These are phyloP conservation scores for Falco punctatus DNA, from an alignment of 2,113 vertebrate species.

Conservation along the genomic window DNA sequence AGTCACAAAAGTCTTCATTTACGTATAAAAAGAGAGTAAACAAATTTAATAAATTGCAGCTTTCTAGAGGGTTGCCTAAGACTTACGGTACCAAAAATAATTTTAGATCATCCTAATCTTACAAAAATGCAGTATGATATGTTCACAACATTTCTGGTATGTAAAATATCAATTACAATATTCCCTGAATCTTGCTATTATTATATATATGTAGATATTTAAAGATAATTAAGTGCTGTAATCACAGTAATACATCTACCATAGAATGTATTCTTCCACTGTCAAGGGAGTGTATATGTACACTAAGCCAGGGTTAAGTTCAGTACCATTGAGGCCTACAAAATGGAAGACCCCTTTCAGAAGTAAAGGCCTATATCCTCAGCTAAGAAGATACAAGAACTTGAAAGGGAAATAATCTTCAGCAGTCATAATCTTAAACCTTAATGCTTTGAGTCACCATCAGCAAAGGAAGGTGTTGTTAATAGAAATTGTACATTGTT, in stretches of 20 bases:
- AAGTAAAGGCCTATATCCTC: not conserved
- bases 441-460: not conserved
- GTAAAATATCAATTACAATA: not conserved
- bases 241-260: not conserved
- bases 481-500: not conserved
- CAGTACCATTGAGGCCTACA: not conserved
- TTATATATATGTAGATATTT: not conserved
- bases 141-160: not conserved
- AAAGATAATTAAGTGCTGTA: not conserved
- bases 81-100: fast-evolving
- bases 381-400: not conserved
- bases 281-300: not conserved
- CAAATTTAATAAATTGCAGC: not conserved
- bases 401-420: not conserved
- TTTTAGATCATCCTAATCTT: not conserved
- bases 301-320: not conserved
- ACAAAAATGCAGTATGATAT: not conserved
- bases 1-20: not conserved
- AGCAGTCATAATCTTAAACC: not conserved
- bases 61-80: not conserved
- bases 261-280: not conserved
- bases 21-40: not conserved
- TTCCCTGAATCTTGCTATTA: not conserved
- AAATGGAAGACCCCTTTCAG: not conserved
- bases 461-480: not conserved